Conservation (phyloP, 2,888 invertebrate genomes). For the Trichacis sp. region DNA sequence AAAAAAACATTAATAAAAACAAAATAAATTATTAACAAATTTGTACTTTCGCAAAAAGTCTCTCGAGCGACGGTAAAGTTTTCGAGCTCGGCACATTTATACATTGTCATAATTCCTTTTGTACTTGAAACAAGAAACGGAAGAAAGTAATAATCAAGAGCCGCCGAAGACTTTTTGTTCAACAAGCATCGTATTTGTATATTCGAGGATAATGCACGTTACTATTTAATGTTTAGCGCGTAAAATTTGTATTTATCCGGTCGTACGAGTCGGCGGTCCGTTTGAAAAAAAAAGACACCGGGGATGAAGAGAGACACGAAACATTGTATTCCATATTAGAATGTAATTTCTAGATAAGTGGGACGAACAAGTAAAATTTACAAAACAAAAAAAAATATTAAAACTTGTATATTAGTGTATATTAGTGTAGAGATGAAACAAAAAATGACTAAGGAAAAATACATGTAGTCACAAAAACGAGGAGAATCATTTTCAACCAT, state of each 20-base stretch:
- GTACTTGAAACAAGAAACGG: not conserved
- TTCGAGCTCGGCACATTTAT: constrained; percentile 1
- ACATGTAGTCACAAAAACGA: constrained; percentile 30
- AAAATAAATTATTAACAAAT: no score
- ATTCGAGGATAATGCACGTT: constrained; percentile 4
- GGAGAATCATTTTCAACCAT: constrained; percentile 67
- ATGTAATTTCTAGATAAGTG: constrained; percentile 64
- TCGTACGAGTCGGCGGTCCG: constrained; percentile 55
- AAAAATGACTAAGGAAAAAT: constrained; percentile 53
- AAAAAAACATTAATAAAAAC: no score
- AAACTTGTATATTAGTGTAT: constrained; percentile 70
- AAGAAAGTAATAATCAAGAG: not conserved
- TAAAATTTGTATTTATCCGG: constrained; percentile 9
- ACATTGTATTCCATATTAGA: constrained; percentile 61
- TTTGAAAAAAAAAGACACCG: constrained; percentile 40
- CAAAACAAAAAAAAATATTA: constrained; percentile 58
- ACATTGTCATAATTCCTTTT: constrained; percentile 6
- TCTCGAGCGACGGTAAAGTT: not conserved
- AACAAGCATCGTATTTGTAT: constrained; percentile 1
- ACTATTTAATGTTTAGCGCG: constrained; percentile 5
- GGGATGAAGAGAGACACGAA: constrained; percentile 46
- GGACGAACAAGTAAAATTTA: constrained; percentile 60
- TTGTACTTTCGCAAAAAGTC: constrained; percentile 5
- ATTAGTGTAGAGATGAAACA: constrained; percentile 52
- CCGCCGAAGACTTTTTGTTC: constrained; percentile 2